phyloP scores from a whole-genome alignment of 2,888 invertebrate species.

The Protodeltote pygarga region DNA sequence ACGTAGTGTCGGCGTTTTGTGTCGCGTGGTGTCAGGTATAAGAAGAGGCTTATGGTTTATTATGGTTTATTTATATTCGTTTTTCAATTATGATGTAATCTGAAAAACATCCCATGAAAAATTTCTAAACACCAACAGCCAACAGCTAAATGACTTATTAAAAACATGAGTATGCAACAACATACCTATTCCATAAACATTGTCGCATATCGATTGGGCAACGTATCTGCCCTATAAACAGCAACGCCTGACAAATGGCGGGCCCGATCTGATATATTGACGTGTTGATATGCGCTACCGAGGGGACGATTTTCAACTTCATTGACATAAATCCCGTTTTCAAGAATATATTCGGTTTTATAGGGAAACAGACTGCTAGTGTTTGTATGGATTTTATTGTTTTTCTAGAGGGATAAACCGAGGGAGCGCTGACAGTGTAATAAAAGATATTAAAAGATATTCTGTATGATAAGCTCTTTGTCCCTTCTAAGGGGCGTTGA shows the following conservation, averaged over 20 bases:
- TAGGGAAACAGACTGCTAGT: slow-evolving; percentile 49
- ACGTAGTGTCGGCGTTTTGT: no score
- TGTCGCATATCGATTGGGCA: slow-evolving; percentile 45
- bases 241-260: slow-evolving; percentile 67
- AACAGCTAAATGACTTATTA: slow-evolving; percentile 16
- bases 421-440: slow-evolving; percentile 24
- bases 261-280: slow-evolving; percentile 69
- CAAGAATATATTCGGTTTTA: slow-evolving; percentile 57
- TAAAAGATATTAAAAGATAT: slow-evolving; percentile 38
- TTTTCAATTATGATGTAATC: no score
- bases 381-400: slow-evolving; percentile 48
- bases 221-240: slow-evolving; percentile 64
- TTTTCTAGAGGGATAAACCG: slow-evolving; percentile 44
- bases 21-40: no score
- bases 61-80: no score
- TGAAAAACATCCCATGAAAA: no score
- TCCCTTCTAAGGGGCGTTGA: slow-evolving; percentile 2
- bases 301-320: slow-evolving; percentile 62
- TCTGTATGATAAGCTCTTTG: slow-evolving; percentile 23
- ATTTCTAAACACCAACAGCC: slow-evolving; percentile 1
- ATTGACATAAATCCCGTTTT: slow-evolving; percentile 62
- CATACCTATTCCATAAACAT: slow-evolving; percentile 29
- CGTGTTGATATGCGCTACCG: slow-evolving; percentile 68
- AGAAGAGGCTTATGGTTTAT: no score
- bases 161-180: slow-evolving; percentile 33